Evolutionary conservation across 1,140 invertebrate species (phyloP).

Genomic region (Tigriopus japonicus): DNA sequence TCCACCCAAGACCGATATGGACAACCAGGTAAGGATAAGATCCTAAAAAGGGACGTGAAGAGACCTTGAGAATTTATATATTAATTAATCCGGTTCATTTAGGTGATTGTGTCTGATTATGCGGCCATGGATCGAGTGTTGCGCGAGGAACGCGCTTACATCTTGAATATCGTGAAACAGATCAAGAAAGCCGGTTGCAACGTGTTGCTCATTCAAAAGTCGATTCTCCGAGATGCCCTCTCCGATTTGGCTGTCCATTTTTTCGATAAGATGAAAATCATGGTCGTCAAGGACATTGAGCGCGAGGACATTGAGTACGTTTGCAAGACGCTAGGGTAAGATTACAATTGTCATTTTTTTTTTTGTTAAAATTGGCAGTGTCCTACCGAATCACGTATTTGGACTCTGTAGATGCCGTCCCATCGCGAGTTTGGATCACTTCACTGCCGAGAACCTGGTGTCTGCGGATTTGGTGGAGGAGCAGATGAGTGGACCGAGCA

Average conservation of each 20-base stretch:
- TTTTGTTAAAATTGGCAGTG: too few species aligned
- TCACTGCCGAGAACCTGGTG: constrained; percentile 72
- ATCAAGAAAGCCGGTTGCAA: constrained; percentile 97
- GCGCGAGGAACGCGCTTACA: constrained; percentile 94
- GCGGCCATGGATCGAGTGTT: constrained; percentile 95
- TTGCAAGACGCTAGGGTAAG: constrained; percentile 45
- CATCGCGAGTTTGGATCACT: constrained; percentile 96
- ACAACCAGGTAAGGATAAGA: constrained; percentile 16
- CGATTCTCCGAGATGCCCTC: constrained; percentile 87
- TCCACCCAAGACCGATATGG: constrained; percentile 87
- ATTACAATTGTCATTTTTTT: too few species aligned
- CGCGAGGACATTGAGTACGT: constrained; percentile 94
- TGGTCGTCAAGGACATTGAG: constrained; percentile 96
- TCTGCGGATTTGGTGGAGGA: constrained; percentile 89
- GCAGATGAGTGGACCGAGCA: constrained; percentile 62
- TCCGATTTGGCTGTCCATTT: constrained; percentile 95
- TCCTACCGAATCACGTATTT: too few species aligned
- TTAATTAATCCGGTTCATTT: constrained; percentile 33
- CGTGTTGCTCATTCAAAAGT: constrained; percentile 94
- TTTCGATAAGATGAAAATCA: constrained; percentile 95
- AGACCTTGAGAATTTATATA: neutral
- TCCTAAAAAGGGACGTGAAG: neutral
- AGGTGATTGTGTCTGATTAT: constrained; percentile 78
- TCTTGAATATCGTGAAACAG: constrained; percentile 96
- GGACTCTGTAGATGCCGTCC: constrained; percentile 76